Base-by-base conservation (phyloP, 2,113 vertebrate genomes). In the Tautogolabrus adspersus region DNA sequence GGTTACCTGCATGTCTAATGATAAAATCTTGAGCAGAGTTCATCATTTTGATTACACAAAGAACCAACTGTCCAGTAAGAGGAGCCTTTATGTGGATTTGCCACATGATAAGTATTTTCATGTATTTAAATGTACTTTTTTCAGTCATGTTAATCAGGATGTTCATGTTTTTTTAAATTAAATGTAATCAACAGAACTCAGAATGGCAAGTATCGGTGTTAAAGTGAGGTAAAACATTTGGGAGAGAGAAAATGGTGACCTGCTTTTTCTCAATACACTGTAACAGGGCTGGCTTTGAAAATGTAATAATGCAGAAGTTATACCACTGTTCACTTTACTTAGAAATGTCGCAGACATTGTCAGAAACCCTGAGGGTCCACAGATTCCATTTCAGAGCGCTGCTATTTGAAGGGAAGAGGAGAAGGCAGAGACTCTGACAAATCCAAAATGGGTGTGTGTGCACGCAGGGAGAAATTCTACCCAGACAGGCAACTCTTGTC, bases 351-450 rank as follows among this genome's bases (percentile, higher is more conserved):
- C 51, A 75, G 81, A 86, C 75, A 66, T 79, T 75, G 77, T 82
- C 81, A 63, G 54, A 77, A 69, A 72, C 68, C 83, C 88, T 44
- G 61, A 78, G 81, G 83, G 81, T 52, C 42, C 26, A 15, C 26
- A 37, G 76, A 83, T 88, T 80, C 70, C 79, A 88, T 87, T 88
- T 88, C 75, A 89, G 64, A 77, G 78, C 78, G 73, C 78, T 79
- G 81, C 80, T 77, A 73, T 84, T 79, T 83, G 84, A 86, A 76
- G 75, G 62, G 66, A 87, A 79, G 67, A 73, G 61, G 67, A 70
- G 82, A 77, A 61, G 66, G 66, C 77, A 86, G 62, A 54, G 78
- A 75, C 72, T 61, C 70, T 85, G 82, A 84, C 84, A 74, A 75
- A 81, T 82, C 70, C 70, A 80, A 85, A 88, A 80, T 86, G 58